Conservation (phyloP, 2,797 vertebrate genomes). For the Mus minutoides region DNA sequence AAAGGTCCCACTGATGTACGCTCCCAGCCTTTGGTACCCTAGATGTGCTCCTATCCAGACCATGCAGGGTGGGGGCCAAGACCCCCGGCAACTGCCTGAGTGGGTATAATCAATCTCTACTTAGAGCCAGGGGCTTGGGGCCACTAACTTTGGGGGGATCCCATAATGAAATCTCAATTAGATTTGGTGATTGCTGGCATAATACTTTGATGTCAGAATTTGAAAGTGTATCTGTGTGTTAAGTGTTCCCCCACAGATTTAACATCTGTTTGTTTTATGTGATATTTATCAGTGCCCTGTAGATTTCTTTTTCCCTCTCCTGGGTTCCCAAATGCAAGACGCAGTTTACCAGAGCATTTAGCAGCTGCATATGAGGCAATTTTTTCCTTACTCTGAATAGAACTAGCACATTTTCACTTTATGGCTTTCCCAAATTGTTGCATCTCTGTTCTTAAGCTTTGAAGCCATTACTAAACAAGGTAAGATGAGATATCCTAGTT, state of each 20-base stretch:
- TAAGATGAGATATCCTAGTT: not conserved
- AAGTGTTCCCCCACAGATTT: not conserved
- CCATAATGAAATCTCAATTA: not conserved
- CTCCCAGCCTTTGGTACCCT: not conserved
- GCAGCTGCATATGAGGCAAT: not conserved
- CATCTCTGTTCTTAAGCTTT: not conserved
- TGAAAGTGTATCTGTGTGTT: not conserved
- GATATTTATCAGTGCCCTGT: not conserved
- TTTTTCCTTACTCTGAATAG: not conserved
- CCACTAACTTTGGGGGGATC: not conserved
- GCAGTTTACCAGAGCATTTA: not conserved
- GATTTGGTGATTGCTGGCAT: not conserved
- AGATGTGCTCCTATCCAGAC: not conserved
- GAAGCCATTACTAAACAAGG: not conserved
- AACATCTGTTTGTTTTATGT: not conserved
- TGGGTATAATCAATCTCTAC: not conserved
- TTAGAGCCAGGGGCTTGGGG: not conserved
- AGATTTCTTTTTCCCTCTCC: not conserved
- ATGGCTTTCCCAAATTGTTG: not conserved
- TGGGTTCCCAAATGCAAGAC: not conserved
- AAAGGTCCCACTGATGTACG: accelerated
- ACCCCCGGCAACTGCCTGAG: not conserved
- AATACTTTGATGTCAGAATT: not conserved
- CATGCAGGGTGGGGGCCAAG: not conserved
- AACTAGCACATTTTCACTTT: not conserved